Conservation (phyloP, 2,888 invertebrate species). For the Bembecia ichneumoniformis region DNA sequence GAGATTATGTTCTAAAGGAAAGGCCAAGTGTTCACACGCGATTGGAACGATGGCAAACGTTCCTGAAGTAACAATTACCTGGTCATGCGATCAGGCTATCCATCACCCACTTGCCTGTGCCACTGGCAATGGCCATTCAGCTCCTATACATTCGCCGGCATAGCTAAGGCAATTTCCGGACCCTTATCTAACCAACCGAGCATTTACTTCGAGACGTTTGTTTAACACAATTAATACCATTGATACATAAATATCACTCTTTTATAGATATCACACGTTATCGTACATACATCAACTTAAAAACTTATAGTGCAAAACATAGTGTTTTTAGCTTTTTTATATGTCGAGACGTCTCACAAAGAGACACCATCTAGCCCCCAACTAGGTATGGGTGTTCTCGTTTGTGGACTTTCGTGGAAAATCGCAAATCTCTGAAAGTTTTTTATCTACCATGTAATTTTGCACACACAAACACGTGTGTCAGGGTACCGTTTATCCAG, state of each 20-base stretch:
- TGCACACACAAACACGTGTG: too few species aligned
- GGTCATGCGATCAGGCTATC: slow-evolving; percentile 66
- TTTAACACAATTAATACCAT: slow-evolving; percentile 63
- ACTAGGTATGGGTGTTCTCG: too few species aligned
- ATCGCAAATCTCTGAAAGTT: too few species aligned
- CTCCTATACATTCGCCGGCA: slow-evolving; percentile 24
- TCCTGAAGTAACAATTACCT: slow-evolving; percentile 64
- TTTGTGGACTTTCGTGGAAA: too few species aligned
- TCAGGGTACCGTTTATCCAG: too few species aligned
- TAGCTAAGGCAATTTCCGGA: slow-evolving; percentile 66
- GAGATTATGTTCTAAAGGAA: slow-evolving; percentile 43
- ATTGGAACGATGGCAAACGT: slow-evolving; percentile 32
- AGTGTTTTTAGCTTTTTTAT: too few species aligned
- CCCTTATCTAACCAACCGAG: slow-evolving; percentile 55
- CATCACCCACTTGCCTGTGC: slow-evolving; percentile 61
- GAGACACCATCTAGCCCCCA: too few species aligned
- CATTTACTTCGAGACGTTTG: slow-evolving; percentile 55
- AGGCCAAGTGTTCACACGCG: slow-evolving; percentile 42
- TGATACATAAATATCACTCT: neutral
- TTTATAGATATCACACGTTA: too few species aligned
- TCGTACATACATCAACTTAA: too few species aligned
- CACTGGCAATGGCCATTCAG: slow-evolving; percentile 52
- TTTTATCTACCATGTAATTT: too few species aligned
- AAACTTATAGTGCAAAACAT: too few species aligned
- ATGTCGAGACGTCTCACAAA: too few species aligned